Conservation (phyloP, 2,113 vertebrate genomes). For the Phrynocephalus versicolor region DNA sequence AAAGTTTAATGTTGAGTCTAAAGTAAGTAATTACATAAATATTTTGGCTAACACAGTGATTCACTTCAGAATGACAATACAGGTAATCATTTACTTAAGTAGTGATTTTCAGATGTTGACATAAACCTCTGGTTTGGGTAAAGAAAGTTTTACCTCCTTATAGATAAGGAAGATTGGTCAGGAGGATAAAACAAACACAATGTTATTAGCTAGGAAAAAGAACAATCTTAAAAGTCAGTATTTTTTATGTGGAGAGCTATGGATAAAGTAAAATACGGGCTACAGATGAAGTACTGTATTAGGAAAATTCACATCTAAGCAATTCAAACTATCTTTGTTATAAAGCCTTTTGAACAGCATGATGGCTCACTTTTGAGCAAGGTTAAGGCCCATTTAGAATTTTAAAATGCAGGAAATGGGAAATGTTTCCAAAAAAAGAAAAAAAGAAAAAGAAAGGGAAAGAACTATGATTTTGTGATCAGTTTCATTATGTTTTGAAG, state of each 20-base stretch:
- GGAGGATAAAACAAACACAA: slow-evolving; percentile 1
- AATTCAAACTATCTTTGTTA: slow-evolving; percentile 48
- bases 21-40: slow-evolving; percentile 36
- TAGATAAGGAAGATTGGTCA: slow-evolving; percentile 29
- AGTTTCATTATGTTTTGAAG: slow-evolving; percentile 57
- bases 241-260: slow-evolving; percentile 46
- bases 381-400: slow-evolving; percentile 32
- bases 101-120: slow-evolving; percentile 43
- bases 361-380: slow-evolving; percentile 10
- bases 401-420: slow-evolving; percentile 55
- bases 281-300: slow-evolving; percentile 25
- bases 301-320: slow-evolving; percentile 44
- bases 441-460: slow-evolving; percentile 28
- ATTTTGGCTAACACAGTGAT: slow-evolving; percentile 34
- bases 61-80: slow-evolving; percentile 42
- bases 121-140: slow-evolving; percentile 28
- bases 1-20: slow-evolving; percentile 33
- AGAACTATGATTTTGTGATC: slow-evolving; percentile 47
- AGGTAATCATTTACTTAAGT: slow-evolving; percentile 33
- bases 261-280: slow-evolving; percentile 41
- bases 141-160: background rate
- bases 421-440: slow-evolving; percentile 42
- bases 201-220: slow-evolving; percentile 40
- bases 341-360: slow-evolving; percentile 31
- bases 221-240: slow-evolving; percentile 21